These are phyloP conservation scores for Nipponacmea schrenckii DNA, from an alignment of 2,888 invertebrate genomes.

Conservation along the genomic window DNA sequence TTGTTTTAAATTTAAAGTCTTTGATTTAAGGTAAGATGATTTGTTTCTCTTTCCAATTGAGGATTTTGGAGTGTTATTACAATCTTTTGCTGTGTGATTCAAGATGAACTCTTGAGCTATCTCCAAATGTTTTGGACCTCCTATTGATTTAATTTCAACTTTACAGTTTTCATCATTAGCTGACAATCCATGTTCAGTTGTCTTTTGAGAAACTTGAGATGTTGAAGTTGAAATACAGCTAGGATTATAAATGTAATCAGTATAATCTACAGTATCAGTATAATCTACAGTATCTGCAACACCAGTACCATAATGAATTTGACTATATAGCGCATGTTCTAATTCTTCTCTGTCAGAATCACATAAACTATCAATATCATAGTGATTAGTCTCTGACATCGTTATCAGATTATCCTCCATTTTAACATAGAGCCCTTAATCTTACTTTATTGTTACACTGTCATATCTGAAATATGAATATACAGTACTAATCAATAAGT, in stretches of 20 bases:
- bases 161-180: not conserved
- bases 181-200: not conserved
- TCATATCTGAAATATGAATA: no score
- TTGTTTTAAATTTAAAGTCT: not conserved
- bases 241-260: not conserved
- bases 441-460: no score
- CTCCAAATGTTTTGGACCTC: no score
- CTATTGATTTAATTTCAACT: not conserved
- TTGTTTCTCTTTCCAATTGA: not conserved
- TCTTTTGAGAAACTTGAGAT: not conserved
- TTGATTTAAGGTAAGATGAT: not conserved
- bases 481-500: no score
- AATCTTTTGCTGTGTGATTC: not conserved
- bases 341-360: constrained; percentile 19
- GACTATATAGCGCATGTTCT: constrained; percentile 34
- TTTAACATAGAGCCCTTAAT: no score
- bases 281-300: not conserved
- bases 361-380: constrained; percentile 2
- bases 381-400: not conserved
- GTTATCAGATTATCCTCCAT: no score
- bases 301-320: constrained; percentile 24
- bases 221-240: not conserved
- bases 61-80: not conserved
- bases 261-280: not conserved
- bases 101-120: not conserved